Percentiles rank a stretch among this genome's conserved stretches.
Conservation (phyloP, 2,113 vertebrate species). For the Nycticryphes semicollaris region DNA sequence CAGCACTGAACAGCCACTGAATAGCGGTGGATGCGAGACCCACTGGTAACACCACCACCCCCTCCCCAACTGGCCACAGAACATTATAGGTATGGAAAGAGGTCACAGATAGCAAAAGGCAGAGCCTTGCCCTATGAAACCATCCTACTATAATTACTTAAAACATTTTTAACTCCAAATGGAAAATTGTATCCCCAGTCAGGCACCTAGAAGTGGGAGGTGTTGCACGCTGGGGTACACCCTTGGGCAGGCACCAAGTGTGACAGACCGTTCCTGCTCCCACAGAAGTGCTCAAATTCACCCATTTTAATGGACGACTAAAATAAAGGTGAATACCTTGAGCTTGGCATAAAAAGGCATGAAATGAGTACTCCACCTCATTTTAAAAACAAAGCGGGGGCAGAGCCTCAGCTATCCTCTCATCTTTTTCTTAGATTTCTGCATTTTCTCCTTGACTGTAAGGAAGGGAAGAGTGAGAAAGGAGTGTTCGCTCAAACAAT, state of each 20-base stretch:
- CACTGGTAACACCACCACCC: neutral
- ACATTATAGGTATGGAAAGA: neutral
- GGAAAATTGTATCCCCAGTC: fast-evolving
- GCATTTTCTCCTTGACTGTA: neutral
- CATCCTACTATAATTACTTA: fast-evolving
- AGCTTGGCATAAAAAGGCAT: neutral
- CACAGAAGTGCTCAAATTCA: neutral
- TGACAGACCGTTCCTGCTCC: neutral
- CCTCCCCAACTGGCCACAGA: neutral
- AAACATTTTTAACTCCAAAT: neutral
- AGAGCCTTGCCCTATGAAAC: neutral
- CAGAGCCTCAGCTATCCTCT: neutral
- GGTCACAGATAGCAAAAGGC: neutral
- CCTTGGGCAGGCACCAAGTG: neutral
- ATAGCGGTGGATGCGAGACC: neutral
- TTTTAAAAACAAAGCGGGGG: neutral
- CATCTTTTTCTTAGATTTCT: neutral
- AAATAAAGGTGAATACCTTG: neutral
- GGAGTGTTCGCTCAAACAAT: neutral
- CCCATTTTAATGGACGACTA: neutral
- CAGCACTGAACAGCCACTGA: neutral
- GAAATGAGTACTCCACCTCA: neutral
- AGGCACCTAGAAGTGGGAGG: neutral
- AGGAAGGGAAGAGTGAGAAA: neutral
- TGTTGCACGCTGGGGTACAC: fast-evolving